Conservation (phyloP, 2,888 invertebrate genomes). For the Tigriopus californicus region DNA sequence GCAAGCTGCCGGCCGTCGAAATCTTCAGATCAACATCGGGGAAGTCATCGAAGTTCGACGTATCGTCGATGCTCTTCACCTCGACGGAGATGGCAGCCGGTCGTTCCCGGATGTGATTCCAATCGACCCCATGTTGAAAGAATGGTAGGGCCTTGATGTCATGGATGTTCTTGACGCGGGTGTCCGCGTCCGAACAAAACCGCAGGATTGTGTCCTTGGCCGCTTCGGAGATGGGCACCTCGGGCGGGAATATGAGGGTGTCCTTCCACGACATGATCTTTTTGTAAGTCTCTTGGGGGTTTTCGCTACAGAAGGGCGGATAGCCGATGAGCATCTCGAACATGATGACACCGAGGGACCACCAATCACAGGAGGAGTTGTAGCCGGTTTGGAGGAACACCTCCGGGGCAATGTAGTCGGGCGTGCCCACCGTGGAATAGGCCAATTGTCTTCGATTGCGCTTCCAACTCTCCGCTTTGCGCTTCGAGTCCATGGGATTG, state of each 20-base stretch:
- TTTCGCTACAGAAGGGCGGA: constrained; percentile 13
- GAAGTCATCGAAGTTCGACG: constrained; percentile 99
- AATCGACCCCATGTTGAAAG: constrained; percentile 79
- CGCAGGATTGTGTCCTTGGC: constrained; percentile 66
- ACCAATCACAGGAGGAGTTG: constrained; percentile 96
- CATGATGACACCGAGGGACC: constrained; percentile 99
- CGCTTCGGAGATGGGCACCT: constrained; percentile 96
- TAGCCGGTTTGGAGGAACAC: constrained; percentile 44
- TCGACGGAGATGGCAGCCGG: constrained; percentile 96
- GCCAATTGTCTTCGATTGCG: constrained; percentile 85
- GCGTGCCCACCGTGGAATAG: constrained; percentile 87
- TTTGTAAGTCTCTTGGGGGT: constrained; percentile 53
- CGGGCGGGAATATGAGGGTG: constrained; percentile 92
- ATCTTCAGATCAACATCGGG: constrained; percentile 96
- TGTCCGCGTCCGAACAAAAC: constrained; percentile 41
- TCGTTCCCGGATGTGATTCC: constrained; percentile 95
- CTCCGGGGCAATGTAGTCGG: constrained; percentile 99
- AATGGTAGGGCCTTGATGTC: constrained; percentile 79
- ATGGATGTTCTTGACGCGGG: constrained; percentile 62
- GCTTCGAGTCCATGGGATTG: constrained; percentile 82
- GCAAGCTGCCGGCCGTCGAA: constrained; percentile 27
- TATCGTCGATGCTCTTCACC: constrained; percentile 96
- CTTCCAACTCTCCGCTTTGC: constrained; percentile 98
- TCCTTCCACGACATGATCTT: constrained; percentile 99
- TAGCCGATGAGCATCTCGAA: constrained; percentile 45